Percentiles rank a stretch among this genome's conserved stretches.
Evolutionary conservation across 1,140 invertebrate species (phyloP).

Genomic region (Hyphantria cunea): DNA sequence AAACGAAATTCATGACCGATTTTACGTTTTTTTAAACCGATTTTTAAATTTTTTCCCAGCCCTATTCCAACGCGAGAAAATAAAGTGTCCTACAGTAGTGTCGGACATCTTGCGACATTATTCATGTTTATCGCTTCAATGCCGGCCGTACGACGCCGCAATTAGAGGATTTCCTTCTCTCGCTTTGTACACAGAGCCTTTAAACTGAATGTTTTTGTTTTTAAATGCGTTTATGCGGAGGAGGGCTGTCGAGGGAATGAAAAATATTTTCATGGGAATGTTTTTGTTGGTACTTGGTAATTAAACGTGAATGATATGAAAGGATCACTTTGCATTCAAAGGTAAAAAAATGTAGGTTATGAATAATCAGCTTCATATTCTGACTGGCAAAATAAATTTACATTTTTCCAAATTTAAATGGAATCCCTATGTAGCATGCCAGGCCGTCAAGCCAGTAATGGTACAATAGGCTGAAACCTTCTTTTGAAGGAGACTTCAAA

Average conservation of each 20-base stretch:
- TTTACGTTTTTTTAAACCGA: neutral
- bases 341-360: too few species aligned
- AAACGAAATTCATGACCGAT: conserved; percentile 1
- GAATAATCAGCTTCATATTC: too few species aligned
- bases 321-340: neutral
- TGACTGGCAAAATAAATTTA: too few species aligned
- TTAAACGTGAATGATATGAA: neutral
- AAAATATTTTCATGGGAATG: conserved; percentile 2
- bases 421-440: too few species aligned
- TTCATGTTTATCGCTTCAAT: conserved; percentile 72
- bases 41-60: neutral
- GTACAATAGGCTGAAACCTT: too few species aligned
- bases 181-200: conserved; percentile 41
- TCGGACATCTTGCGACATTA: conserved; percentile 72
- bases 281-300: neutral
- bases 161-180: conserved; percentile 62
- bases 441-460: too few species aligned
- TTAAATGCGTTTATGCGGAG: conserved; percentile 14
- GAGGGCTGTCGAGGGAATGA: conserved; percentile 1
- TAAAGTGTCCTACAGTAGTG: conserved; percentile 58
- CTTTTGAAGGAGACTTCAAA: too few species aligned
- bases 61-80: conserved; percentile 63
- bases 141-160: conserved; percentile 50
- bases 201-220: conserved; percentile 33
- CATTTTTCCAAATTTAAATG: too few species aligned